A percentile compares a stretch with the other conserved stretches of the same genome.
Conservation (phyloP, 2,113 vertebrate species). For the Anseranas semipalmata region DNA sequence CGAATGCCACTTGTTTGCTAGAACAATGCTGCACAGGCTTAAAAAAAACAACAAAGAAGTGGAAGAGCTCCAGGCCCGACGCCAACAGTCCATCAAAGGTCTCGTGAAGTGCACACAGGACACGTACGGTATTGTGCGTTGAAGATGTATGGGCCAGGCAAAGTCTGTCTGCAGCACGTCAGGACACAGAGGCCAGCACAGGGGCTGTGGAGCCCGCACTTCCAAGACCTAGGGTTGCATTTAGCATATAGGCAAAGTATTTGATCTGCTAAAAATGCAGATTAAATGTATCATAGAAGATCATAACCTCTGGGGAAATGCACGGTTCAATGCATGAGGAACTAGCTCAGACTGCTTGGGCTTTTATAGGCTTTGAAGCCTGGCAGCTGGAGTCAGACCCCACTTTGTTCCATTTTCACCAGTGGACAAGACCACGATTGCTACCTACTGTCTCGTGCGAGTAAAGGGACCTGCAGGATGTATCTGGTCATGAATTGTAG, state of each 20-base stretch:
- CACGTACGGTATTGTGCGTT: rapidly evolving
- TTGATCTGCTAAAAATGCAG: background rate
- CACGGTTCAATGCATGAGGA: background rate
- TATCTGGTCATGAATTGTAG: background rate
- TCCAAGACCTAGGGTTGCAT: background rate
- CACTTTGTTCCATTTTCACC: background rate
- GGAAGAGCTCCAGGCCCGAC: background rate
- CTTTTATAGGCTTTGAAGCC: background rate
- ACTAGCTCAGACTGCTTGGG: background rate
- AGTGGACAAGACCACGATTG: background rate
- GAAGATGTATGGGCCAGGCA: background rate
- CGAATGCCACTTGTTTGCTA: background rate
- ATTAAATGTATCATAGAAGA: background rate
- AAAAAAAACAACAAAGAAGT: background rate
- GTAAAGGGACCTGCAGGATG: background rate
- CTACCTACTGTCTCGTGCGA: rapidly evolving
- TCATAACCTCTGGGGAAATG: background rate
- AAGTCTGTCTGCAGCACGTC: background rate
- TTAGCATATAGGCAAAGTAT: background rate
- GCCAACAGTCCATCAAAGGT: background rate
- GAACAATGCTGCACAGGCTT: background rate
- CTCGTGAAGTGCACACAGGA: rapidly evolving
- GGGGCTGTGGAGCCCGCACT: background rate
- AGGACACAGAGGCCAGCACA: background rate
- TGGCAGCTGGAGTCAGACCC: background rate